Conservation (phyloP, 2,888 invertebrate genomes). For the Stegana nigrithorax region DNA sequence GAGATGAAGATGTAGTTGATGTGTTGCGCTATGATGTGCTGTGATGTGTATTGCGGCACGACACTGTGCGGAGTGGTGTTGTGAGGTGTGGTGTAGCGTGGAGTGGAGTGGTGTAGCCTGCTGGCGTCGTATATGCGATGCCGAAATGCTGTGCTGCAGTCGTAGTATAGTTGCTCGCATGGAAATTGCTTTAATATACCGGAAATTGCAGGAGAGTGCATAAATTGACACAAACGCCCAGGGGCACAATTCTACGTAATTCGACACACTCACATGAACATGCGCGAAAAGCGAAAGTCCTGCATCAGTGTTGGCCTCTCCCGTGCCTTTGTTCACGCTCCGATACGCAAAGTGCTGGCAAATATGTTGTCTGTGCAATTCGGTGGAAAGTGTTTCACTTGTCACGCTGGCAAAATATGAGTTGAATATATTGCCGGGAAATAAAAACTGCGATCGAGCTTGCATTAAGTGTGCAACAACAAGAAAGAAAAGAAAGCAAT, state of each 20-base stretch:
- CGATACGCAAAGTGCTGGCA: conserved; percentile 16
- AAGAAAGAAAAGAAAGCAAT: background rate
- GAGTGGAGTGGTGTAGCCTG: background rate
- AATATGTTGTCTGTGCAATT: conserved; percentile 18
- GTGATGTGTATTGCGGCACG: background rate
- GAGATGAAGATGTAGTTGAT: background rate
- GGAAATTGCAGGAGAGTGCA: conserved; percentile 61
- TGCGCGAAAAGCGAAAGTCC: conserved; percentile 15
- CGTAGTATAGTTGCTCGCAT: conserved; percentile 22
- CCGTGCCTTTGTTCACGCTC: background rate
- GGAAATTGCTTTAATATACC: conserved; percentile 62
- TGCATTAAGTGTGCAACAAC: background rate
- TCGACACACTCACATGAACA: conserved; percentile 25
- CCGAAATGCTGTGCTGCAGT: too few species aligned
- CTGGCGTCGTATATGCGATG: background rate
- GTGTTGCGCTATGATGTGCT: conserved; percentile 1
- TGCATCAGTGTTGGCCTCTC: background rate
- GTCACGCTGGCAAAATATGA: conserved; percentile 6
- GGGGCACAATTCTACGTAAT: conserved; percentile 58
- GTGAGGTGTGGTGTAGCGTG: background rate
- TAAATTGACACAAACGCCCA: conserved; percentile 65
- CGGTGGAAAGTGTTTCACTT: conserved; percentile 17
- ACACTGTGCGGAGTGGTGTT: background rate
- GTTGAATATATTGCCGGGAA: background rate
- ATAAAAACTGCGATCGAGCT: background rate